Evolutionary conservation across 2,797 vertebrate species (phyloP).

Genomic region (Parauchenoglanis punctatus): DNA sequence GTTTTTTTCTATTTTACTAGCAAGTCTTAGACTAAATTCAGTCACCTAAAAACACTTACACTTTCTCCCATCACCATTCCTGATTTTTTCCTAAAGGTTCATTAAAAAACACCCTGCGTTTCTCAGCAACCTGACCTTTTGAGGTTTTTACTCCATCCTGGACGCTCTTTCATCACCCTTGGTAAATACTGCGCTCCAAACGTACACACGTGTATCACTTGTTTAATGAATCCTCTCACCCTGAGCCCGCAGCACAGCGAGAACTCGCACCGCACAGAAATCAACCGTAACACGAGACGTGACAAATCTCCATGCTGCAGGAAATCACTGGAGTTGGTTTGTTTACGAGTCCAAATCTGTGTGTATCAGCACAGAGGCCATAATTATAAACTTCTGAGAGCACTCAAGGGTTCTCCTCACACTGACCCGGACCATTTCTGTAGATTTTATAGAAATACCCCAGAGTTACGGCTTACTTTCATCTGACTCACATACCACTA

Average conservation of each 20-base stretch:
- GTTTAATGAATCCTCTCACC: slow-evolving; percentile 38
- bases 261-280: neutral
- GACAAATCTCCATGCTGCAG: neutral
- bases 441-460: neutral
- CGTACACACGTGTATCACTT: slow-evolving; percentile 9
- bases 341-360: neutral
- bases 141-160: slow-evolving; percentile 41
- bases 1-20: neutral
- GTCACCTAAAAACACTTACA: neutral
- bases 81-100: neutral
- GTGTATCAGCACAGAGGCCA: neutral
- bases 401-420: neutral
- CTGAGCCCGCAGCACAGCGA: slow-evolving; percentile 28
- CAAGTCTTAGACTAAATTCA: neutral
- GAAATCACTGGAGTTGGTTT: slow-evolving; percentile 11
- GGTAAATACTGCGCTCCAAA: slow-evolving; percentile 37
- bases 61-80: neutral
- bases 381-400: neutral
- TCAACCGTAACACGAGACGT: slow-evolving; percentile 24
- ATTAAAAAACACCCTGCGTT: slow-evolving; percentile 18
- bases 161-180: slow-evolving; percentile 32
- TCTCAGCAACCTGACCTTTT: slow-evolving; percentile 21
- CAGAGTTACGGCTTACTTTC: neutral
- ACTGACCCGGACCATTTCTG: neutral
- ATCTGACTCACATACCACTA: neutral